Base-by-base conservation (phyloP, 2,888 invertebrate genomes). In the Pollenia amentaria region DNA sequence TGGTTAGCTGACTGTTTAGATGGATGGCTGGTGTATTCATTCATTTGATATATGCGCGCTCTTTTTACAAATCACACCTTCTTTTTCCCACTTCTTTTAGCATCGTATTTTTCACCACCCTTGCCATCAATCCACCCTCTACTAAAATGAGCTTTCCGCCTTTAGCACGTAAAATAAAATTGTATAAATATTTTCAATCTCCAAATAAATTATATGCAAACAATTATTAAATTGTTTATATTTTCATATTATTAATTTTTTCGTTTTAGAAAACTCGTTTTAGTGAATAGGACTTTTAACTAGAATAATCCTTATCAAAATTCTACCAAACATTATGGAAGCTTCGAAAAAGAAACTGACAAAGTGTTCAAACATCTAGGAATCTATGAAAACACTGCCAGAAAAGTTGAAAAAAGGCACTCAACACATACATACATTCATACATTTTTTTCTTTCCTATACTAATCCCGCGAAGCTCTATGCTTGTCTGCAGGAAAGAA, bases 31-130 rank as follows among this genome's bases (percentile, higher is more conserved):
- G 46, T 69, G 40, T 29, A 42, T 84, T 80, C 79, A 84, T 84
- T 84, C 75, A 84, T 79, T 79, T 62, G 12, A 73, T 70, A 51
- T 84, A 18, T 79, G 83, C 70, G 83, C 83, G 83, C 64, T 78
- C 62, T 79, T 79, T 51, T 70, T 46, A 21, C 44, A 42, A 62
- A 42, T 70, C 70, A 51, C 48, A 69, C 73, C 73, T 73, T 60
- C 18, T 69, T 79, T 79, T 48, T 12, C 44, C 12, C 16, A 65
- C 44, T 38, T 29, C 44, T 44, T 44, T n/a, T 55, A 29, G 12
- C 2, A 3, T 16, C 1, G n/a, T 46, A 29, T 64, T 40, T 29
- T 16, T 51, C 64, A 64, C 64, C 64, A 76, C 76, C 21, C 29
- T 64, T 46, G n/a, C 4, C 10, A 8, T 51, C 53, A 64, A 64